Conservation (phyloP, 2,113 vertebrate species). For the Bubo bubo region DNA sequence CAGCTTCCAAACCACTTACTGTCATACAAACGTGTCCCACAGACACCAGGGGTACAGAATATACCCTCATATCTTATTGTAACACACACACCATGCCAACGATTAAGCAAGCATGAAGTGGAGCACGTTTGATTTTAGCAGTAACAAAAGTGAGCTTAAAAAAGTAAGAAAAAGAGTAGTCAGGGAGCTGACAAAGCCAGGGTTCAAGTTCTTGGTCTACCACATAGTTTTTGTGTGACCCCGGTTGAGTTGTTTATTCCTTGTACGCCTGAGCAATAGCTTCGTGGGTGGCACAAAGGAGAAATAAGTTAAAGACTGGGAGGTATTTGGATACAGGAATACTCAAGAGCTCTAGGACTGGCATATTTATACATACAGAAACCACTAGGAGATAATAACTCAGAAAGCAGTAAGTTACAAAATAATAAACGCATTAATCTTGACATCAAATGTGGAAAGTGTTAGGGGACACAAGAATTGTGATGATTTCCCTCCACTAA, state of each 20-base stretch:
- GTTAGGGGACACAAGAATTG: background rate
- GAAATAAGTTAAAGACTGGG: background rate
- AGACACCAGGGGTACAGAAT: too few relatives aligned
- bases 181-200: background rate
- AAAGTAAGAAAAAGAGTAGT: background rate
- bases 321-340: conserved; percentile 1
- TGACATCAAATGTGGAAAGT: background rate
- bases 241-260: background rate
- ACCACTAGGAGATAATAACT: background rate
- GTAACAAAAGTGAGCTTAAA: background rate
- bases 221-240: background rate
- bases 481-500: background rate
- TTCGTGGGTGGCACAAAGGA: background rate
- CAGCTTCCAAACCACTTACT: background rate
- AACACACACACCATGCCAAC: rapidly evolving
- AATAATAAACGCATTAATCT: background rate
- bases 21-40: background rate
- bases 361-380: conserved; percentile 8
- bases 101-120: background rate
- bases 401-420: background rate
- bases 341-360: background rate
- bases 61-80: rapidly evolving
- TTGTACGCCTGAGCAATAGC: background rate
- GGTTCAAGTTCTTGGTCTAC: conserved; percentile 13
- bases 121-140: background rate